A percentile compares a stretch with the other conserved stretches of the same genome.
Evolutionary conservation across 1,140 invertebrate genomes (phyloP).

Genomic region (Nomia melanderi): DNA sequence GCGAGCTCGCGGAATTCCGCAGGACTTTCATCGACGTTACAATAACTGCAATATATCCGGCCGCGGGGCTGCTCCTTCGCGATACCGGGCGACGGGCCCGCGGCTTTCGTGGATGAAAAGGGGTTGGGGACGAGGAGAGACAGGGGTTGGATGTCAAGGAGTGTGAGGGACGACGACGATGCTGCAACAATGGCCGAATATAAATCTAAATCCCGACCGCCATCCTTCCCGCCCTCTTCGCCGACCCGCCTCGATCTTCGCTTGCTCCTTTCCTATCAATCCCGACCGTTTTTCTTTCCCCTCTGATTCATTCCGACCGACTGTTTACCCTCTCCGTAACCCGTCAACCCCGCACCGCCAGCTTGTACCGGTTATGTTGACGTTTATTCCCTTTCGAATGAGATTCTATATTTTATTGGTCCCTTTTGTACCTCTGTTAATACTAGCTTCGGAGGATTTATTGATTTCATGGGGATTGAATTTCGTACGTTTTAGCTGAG

Average conservation of each 20-base stretch:
- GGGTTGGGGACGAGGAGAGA: conserved; percentile 47
- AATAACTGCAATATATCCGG: conserved; percentile 72
- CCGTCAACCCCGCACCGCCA: neutral
- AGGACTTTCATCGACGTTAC: conserved; percentile 73
- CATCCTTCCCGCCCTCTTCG: conserved; percentile 54
- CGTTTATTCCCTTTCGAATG: neutral
- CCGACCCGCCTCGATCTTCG: conserved; percentile 45
- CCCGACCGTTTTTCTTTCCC: conserved; percentile 27
- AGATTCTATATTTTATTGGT: conserved; percentile 12
- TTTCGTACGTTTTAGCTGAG: too few relatives aligned
- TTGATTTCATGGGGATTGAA: too few relatives aligned
- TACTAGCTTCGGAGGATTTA: too few relatives aligned
- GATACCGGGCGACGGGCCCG: conserved; percentile 53
- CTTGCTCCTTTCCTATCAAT: conserved; percentile 39
- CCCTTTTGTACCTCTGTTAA: neutral
- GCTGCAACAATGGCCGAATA: conserved; percentile 67
- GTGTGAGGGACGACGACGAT: conserved; percentile 45
- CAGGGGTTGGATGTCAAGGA: conserved; percentile 52
- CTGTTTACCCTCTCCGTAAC: conserved; percentile 12
- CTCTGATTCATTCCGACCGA: conserved; percentile 40
- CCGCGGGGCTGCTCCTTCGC: conserved; percentile 57
- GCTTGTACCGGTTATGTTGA: conserved; percentile 4
- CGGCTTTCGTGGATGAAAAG: conserved; percentile 38
- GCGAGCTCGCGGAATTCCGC: conserved; percentile 60
- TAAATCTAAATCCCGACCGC: conserved; percentile 70